Conservation (phyloP, 2,113 vertebrate species). For the Neomonachus schauinslandi region DNA sequence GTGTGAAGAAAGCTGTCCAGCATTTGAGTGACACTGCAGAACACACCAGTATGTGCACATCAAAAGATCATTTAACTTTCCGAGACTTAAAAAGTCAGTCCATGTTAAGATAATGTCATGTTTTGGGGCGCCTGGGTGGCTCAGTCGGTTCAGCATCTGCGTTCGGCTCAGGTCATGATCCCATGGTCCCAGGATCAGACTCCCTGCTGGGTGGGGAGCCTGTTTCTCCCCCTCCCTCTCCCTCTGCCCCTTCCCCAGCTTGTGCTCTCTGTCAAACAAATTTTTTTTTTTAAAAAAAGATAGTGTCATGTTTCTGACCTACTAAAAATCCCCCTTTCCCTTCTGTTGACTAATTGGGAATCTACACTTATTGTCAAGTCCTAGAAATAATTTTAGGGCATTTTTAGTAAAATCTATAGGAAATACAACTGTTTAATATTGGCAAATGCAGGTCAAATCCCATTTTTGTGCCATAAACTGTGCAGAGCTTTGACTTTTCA, state of each 20-base stretch:
- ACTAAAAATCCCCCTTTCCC: conserved; percentile 43
- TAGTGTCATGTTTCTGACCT: not conserved
- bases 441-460: not conserved
- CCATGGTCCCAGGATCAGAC: not conserved
- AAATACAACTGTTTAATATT: conserved; percentile 21
- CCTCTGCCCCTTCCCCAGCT: not conserved
- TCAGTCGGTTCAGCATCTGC: not conserved
- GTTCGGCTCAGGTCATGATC: not conserved
- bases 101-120: conserved; percentile 30
- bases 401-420: not conserved
- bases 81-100: conserved; percentile 53
- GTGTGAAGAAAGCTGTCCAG: conserved; percentile 65
- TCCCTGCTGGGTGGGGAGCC: not conserved
- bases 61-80: conserved; percentile 55
- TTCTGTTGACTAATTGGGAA: conserved; percentile 18
- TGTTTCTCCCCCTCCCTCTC: not conserved
- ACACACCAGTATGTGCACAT: conserved; percentile 1
- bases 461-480: not conserved
- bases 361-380: conserved; percentile 35
- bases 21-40: conserved; percentile 24
- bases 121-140: not conserved
- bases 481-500: not conserved
- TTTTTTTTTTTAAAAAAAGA: not conserved
- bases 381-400: conserved; percentile 30
- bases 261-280: not conserved